phyloP scores from a whole-genome alignment of 2,113 vertebrate species.

The Catagonus wagneri region DNA sequence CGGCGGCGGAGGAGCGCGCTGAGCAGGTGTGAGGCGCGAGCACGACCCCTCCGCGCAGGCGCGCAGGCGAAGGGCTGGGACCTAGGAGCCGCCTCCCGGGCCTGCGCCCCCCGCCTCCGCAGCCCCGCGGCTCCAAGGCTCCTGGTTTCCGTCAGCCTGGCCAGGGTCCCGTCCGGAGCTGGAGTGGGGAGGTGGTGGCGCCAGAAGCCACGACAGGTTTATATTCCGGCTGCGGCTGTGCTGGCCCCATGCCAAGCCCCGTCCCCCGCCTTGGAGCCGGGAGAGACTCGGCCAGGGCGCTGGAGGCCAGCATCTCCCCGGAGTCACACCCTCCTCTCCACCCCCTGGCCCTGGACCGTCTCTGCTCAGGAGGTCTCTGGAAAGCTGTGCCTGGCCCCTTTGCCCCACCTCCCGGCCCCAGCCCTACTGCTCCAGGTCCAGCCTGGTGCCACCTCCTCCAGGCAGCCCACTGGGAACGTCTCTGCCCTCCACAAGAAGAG shows the following conservation, averaged over 20 bases:
- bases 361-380: not conserved
- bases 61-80: not conserved
- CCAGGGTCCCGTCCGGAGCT: not conserved
- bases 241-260: not conserved
- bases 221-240: not conserved
- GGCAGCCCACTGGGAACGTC: not conserved
- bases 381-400: not conserved
- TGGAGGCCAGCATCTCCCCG: not conserved
- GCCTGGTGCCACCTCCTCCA: not conserved
- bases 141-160: slow-evolving; percentile 46
- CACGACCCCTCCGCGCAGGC: not conserved
- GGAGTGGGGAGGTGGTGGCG: not conserved
- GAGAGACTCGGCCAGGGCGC: not conserved
- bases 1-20: rapidly evolving
- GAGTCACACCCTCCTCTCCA: not conserved
- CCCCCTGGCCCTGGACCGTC: not conserved
- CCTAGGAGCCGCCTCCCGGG: not conserved
- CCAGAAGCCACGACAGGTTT: slow-evolving; percentile 56
- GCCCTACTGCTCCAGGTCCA: not conserved
- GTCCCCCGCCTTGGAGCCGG: not conserved
- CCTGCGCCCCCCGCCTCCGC: rapidly evolving
- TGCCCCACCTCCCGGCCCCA: not conserved
- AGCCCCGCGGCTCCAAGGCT: not conserved
- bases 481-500: not conserved
- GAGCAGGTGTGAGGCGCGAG: not conserved